Evolutionary conservation across 2,888 invertebrate genomes (phyloP), one percentile per base, ranked within the genome.

Genomic region (Phorcus lineatus): DNA sequence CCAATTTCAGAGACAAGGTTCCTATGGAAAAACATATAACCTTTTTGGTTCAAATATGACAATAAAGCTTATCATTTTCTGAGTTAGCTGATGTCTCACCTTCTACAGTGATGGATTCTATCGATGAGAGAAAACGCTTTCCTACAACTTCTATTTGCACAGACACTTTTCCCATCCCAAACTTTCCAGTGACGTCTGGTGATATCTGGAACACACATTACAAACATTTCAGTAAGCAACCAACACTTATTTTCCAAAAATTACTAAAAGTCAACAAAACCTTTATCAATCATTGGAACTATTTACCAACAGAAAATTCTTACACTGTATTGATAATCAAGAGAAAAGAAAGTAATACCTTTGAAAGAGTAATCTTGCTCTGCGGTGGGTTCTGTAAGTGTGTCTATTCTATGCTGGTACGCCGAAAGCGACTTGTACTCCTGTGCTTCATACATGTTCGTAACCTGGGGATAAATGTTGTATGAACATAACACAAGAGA

Each of bases 51-150:
- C n/a, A 36, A 36, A 36, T 36, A 4, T 7, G 36, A 4, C 4
- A 2, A 36, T 4, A 2, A 36, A 36, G 36, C 36, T 36, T 4
- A 36, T 36, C 36, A 36, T 36, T 36, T 4, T 36, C 36, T 36
- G 2, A 36, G 4, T 36, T 36, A 4, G 2, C 2, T 36, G 36
- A 36, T 7, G 9, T 47, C 11, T 47, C 76, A 90, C 90, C 87
- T 88, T 76, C 89, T 82, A 81, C 91, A 91, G 74, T 91, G 90
- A 55, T 88, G 88, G 9, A 82, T 84, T 54, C 90, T 82, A 6
- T 90, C 88, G 24, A 88, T 83, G 31, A 90, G 76, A 7, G 89
- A 83, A 62, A 91, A 90, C 78, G 85, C 86, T 77, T 84, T 85
- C 22, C 83, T 79, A 80, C 91, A 91, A n/a, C 77, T 74, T 55